Conservation (phyloP, 2,888 invertebrate species). For the Lumbricus terrestris region DNA sequence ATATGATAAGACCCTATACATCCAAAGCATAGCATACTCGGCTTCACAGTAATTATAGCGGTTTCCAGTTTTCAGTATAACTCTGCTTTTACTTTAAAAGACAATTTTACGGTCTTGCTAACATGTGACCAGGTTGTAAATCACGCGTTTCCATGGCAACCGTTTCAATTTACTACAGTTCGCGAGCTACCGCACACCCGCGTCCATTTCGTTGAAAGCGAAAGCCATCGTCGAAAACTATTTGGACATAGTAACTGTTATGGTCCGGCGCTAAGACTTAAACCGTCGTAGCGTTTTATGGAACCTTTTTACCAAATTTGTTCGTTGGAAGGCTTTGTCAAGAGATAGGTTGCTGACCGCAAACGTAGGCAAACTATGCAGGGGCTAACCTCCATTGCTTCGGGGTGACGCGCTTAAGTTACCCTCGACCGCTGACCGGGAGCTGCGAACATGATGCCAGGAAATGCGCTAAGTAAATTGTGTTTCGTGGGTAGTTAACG, state of each 20-base stretch:
- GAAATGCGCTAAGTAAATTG: background rate
- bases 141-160: too few relatives aligned
- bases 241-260: background rate
- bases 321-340: background rate
- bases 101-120: too few relatives aligned
- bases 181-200: background rate
- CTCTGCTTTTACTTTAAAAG: too few relatives aligned
- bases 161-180: too few relatives aligned
- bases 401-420: background rate
- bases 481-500: background rate
- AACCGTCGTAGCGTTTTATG: background rate
- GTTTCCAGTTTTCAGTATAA: too few relatives aligned
- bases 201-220: background rate
- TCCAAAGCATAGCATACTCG: too few relatives aligned
- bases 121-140: too few relatives aligned
- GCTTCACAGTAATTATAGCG: too few relatives aligned
- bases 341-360: background rate
- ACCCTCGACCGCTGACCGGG: background rate
- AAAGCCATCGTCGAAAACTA: background rate
- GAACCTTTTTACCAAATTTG: background rate
- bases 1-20: too few relatives aligned
- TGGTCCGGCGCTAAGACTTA: background rate
- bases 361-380: too few relatives aligned
- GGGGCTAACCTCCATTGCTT: background rate
- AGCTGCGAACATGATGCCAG: too few relatives aligned